Evolutionary conservation across 2,113 vertebrate genomes (phyloP).

Genomic region (Actenoides hombroni): DNA sequence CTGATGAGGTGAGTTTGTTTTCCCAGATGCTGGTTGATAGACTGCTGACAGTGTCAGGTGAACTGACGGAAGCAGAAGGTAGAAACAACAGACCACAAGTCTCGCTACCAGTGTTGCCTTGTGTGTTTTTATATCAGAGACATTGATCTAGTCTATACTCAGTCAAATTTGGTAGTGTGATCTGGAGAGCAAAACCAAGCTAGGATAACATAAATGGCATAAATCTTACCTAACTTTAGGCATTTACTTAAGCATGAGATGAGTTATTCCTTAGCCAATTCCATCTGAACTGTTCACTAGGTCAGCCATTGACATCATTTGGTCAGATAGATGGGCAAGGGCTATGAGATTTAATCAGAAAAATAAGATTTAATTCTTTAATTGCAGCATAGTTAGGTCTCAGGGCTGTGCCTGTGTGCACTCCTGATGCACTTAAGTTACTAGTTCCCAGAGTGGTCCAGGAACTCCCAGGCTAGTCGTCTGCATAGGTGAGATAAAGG

Average conservation of each 20-base stretch:
- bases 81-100: not conserved
- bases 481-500: not conserved
- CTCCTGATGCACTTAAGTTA: not conserved
- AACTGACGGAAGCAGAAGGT: not conserved
- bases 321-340: not conserved
- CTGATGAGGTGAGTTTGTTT: not conserved
- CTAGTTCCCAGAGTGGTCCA: not conserved
- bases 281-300: not conserved
- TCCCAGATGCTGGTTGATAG: conserved; percentile 2
- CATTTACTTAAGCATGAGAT: not conserved
- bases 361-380: not conserved
- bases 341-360: not conserved
- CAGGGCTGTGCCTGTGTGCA: not conserved
- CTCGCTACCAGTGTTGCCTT: not conserved
- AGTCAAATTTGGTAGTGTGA: not conserved
- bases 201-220: not conserved
- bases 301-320: not conserved
- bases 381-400: not conserved
- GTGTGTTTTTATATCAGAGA: not conserved
- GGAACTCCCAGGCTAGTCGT: not conserved
- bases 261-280: not conserved
- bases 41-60: not conserved
- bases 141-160: not conserved
- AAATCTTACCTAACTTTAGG: not conserved
- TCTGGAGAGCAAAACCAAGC: not conserved